Evolutionary conservation across 2,113 vertebrate genomes (phyloP).

Genomic region (Archilochus colubris): DNA sequence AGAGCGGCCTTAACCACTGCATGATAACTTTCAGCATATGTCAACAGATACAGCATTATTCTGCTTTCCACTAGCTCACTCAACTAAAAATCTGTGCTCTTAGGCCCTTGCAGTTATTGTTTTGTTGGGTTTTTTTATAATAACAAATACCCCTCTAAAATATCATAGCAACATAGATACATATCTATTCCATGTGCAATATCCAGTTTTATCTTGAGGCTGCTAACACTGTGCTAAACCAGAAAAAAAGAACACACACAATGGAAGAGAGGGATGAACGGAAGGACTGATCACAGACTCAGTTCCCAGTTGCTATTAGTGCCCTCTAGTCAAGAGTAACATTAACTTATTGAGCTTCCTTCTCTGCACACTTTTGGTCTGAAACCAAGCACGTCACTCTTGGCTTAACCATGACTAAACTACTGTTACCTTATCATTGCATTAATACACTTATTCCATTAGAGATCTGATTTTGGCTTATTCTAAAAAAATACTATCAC

Average conservation of each 20-base stretch:
- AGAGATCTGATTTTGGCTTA: not conserved
- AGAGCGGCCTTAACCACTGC: not conserved
- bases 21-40: not conserved
- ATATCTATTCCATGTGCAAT: not conserved
- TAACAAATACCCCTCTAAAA: not conserved
- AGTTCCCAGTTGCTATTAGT: not conserved
- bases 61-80: not conserved
- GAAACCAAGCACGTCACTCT: not conserved
- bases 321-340: not conserved
- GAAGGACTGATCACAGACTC: accelerated
- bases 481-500: not conserved
- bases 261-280: accelerated
- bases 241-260: not conserved
- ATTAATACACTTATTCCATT: too few relatives aligned
- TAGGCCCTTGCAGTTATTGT: not conserved
- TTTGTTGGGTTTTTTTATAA: not conserved
- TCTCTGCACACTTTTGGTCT: not conserved
- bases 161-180: too few relatives aligned
- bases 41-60: not conserved
- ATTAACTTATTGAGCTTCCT: not conserved
- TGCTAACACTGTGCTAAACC: not conserved
- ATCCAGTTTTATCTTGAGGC: not conserved
- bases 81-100: not conserved
- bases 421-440: too few relatives aligned
- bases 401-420: too few relatives aligned